A percentile compares a stretch with the other conserved stretches of the same genome.
Evolutionary conservation across 2,888 invertebrate genomes (phyloP).

Genomic region (Tiphia femorata): DNA sequence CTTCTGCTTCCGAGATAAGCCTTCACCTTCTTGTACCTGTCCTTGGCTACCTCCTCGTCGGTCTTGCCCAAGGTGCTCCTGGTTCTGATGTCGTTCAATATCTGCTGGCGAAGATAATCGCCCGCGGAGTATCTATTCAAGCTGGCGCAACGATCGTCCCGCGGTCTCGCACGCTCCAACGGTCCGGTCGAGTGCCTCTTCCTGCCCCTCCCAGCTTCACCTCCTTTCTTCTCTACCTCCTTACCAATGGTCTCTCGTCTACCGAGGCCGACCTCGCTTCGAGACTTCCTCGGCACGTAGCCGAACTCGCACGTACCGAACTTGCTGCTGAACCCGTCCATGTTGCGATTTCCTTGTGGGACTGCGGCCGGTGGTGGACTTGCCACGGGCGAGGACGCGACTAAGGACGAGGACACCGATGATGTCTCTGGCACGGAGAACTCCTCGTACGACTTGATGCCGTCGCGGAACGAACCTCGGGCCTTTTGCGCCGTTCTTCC

Average conservation of each 20-base stretch:
- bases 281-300: slow-evolving; percentile 53
- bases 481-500: slow-evolving; percentile 60
- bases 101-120: slow-evolving; percentile 59
- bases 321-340: slow-evolving; percentile 58
- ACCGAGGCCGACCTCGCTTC: slow-evolving; percentile 53
- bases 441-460: slow-evolving; percentile 50
- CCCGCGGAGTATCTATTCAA: slow-evolving; percentile 54
- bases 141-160: neutral
- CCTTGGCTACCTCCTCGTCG: slow-evolving; percentile 49
- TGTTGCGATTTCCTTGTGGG: slow-evolving; percentile 49
- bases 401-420: slow-evolving; percentile 9
- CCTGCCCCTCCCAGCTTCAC: slow-evolving; percentile 13
- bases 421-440: slow-evolving; percentile 30
- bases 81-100: slow-evolving; percentile 51
- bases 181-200: slow-evolving; percentile 45
- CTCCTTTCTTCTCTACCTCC: slow-evolving; percentile 32
- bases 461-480: slow-evolving; percentile 57
- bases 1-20: slow-evolving; percentile 49
- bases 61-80: slow-evolving; percentile 36
- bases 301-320: slow-evolving; percentile 45
- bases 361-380: neutral
- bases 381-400: slow-evolving; percentile 13
- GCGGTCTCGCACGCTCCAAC: neutral
- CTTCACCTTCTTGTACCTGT: slow-evolving; percentile 52
- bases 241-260: no score